phyloP scores from a whole-genome alignment of 2,888 invertebrate species.

The Ptycholaimellus sp. region DNA sequence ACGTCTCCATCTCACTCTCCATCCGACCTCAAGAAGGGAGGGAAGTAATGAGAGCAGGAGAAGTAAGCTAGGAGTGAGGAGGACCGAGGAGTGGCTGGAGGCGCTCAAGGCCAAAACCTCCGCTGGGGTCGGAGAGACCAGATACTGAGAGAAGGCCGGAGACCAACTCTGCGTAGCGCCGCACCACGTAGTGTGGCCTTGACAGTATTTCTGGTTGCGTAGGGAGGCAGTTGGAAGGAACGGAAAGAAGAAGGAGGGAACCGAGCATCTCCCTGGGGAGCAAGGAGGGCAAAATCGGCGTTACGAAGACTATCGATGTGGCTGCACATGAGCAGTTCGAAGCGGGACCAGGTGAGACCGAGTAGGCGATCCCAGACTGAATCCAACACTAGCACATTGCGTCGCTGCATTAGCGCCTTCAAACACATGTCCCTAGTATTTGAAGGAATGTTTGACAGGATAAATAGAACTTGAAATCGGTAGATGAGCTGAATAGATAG shows the following conservation, averaged over 20 bases:
- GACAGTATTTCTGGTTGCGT: too few species aligned
- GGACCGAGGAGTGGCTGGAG: background rate
- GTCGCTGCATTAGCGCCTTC: conserved; percentile 15
- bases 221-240: too few species aligned
- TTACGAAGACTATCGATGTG: conserved; percentile 81
- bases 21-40: too few species aligned
- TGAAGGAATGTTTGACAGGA: too few species aligned
- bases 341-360: conserved; percentile 17
- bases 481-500: conserved; percentile 80
- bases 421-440: too few species aligned
- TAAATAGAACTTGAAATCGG: conserved; percentile 16
- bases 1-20: conserved; percentile 41
- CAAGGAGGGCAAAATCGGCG: too few species aligned
- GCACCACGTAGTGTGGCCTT: conserved; percentile 59
- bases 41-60: too few species aligned
- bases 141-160: conserved; percentile 59
- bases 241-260: too few species aligned
- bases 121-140: conserved; percentile 11
- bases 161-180: conserved; percentile 90
- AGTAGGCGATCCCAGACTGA: conserved; percentile 4
- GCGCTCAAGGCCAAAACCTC: background rate
- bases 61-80: too few species aligned
- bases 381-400: conserved; percentile 15
- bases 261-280: too few species aligned
- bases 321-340: conserved; percentile 60